A percentile compares a stretch with the other conserved stretches of the same genome.
phyloP scores from a whole-genome alignment of 2,888 invertebrate species.

The Ellobium chinense region DNA sequence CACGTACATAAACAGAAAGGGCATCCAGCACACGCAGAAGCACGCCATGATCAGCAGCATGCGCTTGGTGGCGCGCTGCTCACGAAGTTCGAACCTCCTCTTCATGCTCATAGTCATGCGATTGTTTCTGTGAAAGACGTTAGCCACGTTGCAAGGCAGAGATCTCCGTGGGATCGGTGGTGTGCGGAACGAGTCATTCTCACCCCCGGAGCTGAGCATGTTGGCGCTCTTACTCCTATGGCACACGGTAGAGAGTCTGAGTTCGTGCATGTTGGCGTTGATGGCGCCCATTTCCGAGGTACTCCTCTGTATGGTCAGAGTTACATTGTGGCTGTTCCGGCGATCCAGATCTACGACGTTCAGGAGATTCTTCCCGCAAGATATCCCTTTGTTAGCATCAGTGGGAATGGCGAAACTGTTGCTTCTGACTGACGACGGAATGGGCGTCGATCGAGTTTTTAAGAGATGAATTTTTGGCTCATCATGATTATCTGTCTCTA shows the following conservation, averaged over 20 bases:
- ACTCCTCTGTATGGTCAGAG: not conserved
- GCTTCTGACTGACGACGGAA: constrained; percentile 12
- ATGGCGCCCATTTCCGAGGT: not conserved
- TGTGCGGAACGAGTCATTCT: constrained; percentile 2
- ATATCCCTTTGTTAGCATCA: not conserved
- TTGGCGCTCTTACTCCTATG: constrained; percentile 53
- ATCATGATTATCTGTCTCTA: not conserved
- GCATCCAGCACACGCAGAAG: constrained; percentile 79
- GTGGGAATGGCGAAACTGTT: constrained; percentile 28
- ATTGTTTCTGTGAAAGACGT: constrained; percentile 42
- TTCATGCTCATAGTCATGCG: constrained; percentile 61
- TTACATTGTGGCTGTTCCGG: constrained; percentile 35
- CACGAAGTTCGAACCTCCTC: constrained; percentile 73
- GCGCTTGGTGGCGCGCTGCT: constrained; percentile 77
- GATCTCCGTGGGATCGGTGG: constrained; percentile 47
- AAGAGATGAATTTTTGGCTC: not conserved
- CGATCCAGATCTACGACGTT: constrained; percentile 15
- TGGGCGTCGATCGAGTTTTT: not conserved
- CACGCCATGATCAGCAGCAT: constrained; percentile 79
- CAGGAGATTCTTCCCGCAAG: not conserved
- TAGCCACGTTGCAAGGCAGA: constrained; percentile 45
- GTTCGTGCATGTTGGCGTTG: not conserved
- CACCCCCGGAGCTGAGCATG: constrained; percentile 39
- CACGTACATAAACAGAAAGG: constrained; percentile 78
- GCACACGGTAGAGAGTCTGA: not conserved